Evolutionary conservation across 2,797 vertebrate genomes (phyloP).

Genomic region (Dermochelys coriacea): DNA sequence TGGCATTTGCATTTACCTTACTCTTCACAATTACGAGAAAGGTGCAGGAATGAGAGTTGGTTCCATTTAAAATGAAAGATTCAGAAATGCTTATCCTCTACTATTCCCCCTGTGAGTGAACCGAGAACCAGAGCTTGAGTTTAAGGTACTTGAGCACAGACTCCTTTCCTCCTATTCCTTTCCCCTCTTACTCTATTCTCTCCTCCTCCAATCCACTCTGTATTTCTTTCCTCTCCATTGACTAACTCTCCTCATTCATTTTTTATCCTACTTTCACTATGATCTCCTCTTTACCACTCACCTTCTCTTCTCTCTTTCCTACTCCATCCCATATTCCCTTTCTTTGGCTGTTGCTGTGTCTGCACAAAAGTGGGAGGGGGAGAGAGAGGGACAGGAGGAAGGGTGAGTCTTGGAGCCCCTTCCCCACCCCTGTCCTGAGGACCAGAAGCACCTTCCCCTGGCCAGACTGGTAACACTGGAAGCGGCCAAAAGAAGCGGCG

Average conservation of each 20-base stretch:
- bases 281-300: neutral
- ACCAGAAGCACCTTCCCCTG: neutral
- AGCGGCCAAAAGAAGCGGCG: neutral
- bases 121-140: neutral
- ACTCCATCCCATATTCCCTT: neutral
- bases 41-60: slow-evolving; percentile 13
- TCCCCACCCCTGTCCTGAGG: neutral
- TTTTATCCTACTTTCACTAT: neutral
- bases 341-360: neutral
- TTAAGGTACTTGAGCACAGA: neutral
- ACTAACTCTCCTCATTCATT: neutral
- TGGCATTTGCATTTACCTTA: slow-evolving; percentile 40
- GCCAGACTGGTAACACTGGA: neutral
- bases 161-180: neutral
- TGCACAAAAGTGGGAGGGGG: neutral
- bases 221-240: neutral
- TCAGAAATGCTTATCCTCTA: neutral
- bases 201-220: neutral
- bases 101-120: neutral
- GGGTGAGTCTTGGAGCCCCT: accelerated
- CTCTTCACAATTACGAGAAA: slow-evolving; percentile 58
- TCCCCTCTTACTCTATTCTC: neutral
- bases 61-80: slow-evolving; percentile 42
- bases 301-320: neutral
- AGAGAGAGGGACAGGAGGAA: neutral